phyloP scores from a whole-genome alignment of 2,113 vertebrate species.

The Conger conger region DNA sequence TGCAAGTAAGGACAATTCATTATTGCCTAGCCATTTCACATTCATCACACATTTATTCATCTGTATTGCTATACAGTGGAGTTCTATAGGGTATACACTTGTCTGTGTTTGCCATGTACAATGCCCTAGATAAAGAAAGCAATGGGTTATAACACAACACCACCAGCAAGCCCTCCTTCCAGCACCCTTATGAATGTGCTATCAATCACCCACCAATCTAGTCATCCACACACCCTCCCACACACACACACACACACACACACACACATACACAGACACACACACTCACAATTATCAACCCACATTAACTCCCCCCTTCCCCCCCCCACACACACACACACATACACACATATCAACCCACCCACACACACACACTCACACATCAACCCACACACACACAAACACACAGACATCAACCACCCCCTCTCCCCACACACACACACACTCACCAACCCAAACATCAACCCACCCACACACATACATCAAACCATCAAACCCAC shows the following conservation, averaged over 20 bases:
- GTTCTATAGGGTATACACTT: not conserved
- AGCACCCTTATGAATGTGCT: not conserved
- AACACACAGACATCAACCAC: no score
- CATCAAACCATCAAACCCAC: no score
- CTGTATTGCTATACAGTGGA: not conserved
- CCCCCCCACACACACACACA: no score
- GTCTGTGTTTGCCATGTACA: not conserved
- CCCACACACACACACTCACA: no score
- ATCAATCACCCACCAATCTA: not conserved
- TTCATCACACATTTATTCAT: not conserved
- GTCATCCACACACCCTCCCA: not conserved
- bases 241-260: constrained; percentile 11
- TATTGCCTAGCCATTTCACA: not conserved
- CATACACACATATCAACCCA: no score
- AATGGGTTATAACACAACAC: not conserved
- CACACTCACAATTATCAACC: not conserved
- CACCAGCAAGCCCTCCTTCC: not conserved
- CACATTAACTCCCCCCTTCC: no score
- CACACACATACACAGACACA: not conserved
- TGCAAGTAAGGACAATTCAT: not conserved
- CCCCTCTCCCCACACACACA: no score
- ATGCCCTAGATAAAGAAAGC: not conserved
- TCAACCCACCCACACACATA: not conserved
- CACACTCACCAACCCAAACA: no score
- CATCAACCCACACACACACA: no score